Evolutionary conservation across 2,113 vertebrate species (phyloP).

Genomic region (Cynoglossus semilaevis): DNA sequence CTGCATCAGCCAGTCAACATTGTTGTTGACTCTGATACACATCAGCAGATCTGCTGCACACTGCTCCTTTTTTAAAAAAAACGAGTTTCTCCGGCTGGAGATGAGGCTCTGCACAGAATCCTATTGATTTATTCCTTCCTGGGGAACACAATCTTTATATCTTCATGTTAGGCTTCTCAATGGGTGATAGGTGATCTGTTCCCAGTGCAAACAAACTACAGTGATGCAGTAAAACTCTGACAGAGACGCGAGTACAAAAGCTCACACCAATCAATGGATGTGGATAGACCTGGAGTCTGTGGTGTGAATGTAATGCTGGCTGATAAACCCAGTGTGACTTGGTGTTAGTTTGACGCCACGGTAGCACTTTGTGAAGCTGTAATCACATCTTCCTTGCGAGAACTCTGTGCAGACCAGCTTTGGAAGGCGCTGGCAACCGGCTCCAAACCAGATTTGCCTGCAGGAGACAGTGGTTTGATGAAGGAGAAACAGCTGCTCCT

Average conservation of each 20-base stretch:
- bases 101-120: conserved; percentile 5
- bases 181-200: too few relatives aligned
- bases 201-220: neutral
- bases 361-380: too few relatives aligned
- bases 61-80: neutral
- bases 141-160: neutral
- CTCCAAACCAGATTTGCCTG: too few relatives aligned
- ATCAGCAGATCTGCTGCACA: conserved; percentile 22
- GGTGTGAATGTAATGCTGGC: too few relatives aligned
- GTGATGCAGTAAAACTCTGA: neutral
- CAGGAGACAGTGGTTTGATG: too few relatives aligned
- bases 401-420: too few relatives aligned
- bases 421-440: too few relatives aligned
- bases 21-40: conserved; percentile 53
- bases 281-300: neutral
- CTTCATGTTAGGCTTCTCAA: too few relatives aligned
- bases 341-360: too few relatives aligned
- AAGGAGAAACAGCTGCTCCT: too few relatives aligned
- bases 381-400: too few relatives aligned
- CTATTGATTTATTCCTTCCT: neutral
- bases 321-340: neutral
- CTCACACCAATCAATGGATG: neutral
- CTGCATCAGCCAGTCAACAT: conserved; percentile 14
- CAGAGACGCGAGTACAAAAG: neutral
- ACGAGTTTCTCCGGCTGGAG: neutral